Evolutionary conservation across 2,113 vertebrate genomes (phyloP), one percentile per base, ranked within the genome.

Genomic region (Notothenia rossii): DNA sequence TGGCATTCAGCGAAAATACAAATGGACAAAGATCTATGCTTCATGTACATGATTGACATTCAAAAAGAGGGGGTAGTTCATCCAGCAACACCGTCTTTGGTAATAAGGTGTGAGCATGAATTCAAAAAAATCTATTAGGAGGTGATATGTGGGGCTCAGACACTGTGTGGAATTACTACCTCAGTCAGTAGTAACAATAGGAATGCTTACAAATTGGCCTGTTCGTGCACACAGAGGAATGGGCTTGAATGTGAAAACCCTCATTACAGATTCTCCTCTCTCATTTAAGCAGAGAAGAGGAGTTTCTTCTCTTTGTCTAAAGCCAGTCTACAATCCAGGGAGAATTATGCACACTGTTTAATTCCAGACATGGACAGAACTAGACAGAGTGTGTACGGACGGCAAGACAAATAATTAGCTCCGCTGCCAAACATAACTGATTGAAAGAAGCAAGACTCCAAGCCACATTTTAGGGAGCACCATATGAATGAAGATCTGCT

Each of bases 341-440:
- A 89, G 87, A 90, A 89, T 87, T 87, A 85, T 79, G 45, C 75
- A 76, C 81, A 71, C 79, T 87, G 77, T 81, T 91, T 93, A 90
- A 90, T 88, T 92, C 81, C 76, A 88, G 86, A 85, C 85, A 54
- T 85, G 86, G 77, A 82, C 77, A 10, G 43, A 79, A 79, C 76
- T 46, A 78, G 87, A 83, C 88, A 74, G 76, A 25, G 64, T 87
- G 84, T 88, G 86, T 70, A 75, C 72, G 81, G 88, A 73, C 82
- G 64, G 78, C 62, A 45, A 72, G 81, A 90, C 80, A 81, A 85
- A 82, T 82, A 89, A 92, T 92, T 91, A 85, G 85, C 81, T 79
- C 36, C 33, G 65, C 58, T 33, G 79, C 83, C 80, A 67, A 85
- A 68, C 68, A 56, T 70, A 77, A 67, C 74, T 0, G 15, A 84